Percentiles rank a stretch among this genome's conserved stretches.
Evolutionary conservation across 2,797 vertebrate species (phyloP).

Genomic region (Megaceryle alcyon): DNA sequence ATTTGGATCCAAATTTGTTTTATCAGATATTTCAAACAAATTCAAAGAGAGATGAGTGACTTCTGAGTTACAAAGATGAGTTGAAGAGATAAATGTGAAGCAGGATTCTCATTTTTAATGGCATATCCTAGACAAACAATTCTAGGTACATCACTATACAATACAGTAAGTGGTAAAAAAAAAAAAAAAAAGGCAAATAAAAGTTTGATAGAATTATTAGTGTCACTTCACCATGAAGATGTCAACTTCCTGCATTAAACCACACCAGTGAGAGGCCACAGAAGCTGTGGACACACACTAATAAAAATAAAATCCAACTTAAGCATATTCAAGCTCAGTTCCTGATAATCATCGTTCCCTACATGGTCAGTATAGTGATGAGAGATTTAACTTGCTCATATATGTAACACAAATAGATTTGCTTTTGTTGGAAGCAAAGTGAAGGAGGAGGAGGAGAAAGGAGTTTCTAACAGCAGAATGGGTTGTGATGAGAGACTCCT

Average conservation of each 20-base stretch:
- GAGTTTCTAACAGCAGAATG: not conserved
- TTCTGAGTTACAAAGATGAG: not conserved
- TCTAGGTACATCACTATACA: not conserved
- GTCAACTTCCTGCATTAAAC: not conserved
- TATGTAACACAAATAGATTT: not conserved
- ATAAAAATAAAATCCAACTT: not conserved
- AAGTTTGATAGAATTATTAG: not conserved
- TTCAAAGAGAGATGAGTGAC: not conserved
- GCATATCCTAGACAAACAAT: not conserved
- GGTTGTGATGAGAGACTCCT: not conserved
- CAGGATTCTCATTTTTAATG: not conserved
- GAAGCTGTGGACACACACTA: not conserved
- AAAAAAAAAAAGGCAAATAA: not conserved
- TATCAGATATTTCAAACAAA: fast-evolving
- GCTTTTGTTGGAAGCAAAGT: not conserved
- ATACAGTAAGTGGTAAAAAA: not conserved
- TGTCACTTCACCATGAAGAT: not conserved
- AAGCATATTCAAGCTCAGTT: not conserved
- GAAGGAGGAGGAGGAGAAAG: not conserved
- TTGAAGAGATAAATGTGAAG: not conserved
- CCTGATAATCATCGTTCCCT: not conserved
- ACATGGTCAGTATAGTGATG: not conserved
- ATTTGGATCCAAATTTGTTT: not conserved
- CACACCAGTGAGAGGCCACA: not conserved
- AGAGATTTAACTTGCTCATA: not conserved